phyloP scores from a whole-genome alignment of 2,113 vertebrate species.

The Paedocypris sp. region DNA sequence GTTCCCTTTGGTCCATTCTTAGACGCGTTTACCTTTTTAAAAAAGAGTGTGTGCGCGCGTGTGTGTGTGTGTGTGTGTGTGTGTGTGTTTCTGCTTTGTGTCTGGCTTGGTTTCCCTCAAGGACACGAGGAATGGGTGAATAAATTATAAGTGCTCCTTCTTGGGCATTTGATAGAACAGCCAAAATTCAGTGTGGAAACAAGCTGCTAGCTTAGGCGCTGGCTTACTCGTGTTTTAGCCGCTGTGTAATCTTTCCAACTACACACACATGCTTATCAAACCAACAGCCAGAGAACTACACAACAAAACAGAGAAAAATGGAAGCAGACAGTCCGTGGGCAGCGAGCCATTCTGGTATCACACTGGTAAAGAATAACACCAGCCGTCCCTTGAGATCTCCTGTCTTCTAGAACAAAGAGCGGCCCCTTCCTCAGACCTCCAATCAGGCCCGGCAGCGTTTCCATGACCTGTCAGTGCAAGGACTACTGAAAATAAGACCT shows the following conservation, averaged over 20 bases:
- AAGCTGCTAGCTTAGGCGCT: slow-evolving; percentile 10
- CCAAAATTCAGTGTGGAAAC: not conserved
- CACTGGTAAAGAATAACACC: slow-evolving; percentile 3
- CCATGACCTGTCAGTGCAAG: not conserved
- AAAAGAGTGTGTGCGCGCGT: no score
- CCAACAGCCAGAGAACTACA: not conserved
- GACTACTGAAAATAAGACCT: no score
- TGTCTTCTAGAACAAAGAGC: slow-evolving; percentile 20
- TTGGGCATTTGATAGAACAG: no score
- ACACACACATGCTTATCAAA: slow-evolving; percentile 7
- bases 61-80: not conserved
- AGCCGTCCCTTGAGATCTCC: not conserved
- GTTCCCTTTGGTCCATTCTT: slow-evolving; percentile 3
- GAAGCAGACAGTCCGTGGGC: slow-evolving; percentile 20
- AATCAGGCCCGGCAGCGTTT: not conserved
- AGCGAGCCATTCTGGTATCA: not conserved
- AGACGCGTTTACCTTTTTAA: not conserved
- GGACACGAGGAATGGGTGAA: slow-evolving; percentile 20
- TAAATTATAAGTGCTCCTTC: slow-evolving; percentile 13
- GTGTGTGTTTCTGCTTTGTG: slow-evolving; percentile 6
- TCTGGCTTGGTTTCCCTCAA: not conserved
- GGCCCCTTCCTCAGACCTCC: slow-evolving; percentile 12
- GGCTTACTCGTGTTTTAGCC: not conserved
- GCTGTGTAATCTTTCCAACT: not conserved
- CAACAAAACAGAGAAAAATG: slow-evolving; percentile 13